A percentile compares a stretch with the other conserved stretches of the same genome.
Conservation (phyloP, 1,140 invertebrate species). For the Nymphalis io region DNA sequence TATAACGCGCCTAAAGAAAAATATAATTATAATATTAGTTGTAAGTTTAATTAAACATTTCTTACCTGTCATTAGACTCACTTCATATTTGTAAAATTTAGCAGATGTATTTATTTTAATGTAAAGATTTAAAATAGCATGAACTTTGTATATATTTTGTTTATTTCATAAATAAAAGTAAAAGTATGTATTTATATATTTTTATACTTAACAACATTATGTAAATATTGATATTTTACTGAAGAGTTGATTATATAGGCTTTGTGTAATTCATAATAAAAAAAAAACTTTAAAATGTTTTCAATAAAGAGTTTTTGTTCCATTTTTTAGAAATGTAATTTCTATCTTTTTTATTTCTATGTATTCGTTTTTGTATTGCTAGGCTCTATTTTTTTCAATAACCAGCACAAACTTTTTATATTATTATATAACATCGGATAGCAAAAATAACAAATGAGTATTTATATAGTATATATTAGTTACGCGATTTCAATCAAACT, state of each 20-base stretch:
- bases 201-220: background rate
- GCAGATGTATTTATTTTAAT: background rate
- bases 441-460: background rate
- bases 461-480: background rate
- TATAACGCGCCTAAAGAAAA: background rate
- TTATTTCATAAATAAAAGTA: background rate
- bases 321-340: background rate
- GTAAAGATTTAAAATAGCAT: background rate
- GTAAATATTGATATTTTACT: constrained; percentile 1
- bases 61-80: background rate
- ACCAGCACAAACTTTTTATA: background rate
- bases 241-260: background rate
- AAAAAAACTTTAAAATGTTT: background rate
- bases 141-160: background rate
- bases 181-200: background rate
- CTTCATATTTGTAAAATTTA: background rate
- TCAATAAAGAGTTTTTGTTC: background rate
- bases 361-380: background rate
- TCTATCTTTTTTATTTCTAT: background rate
- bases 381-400: background rate
- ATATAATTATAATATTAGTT: background rate
- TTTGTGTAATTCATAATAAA: background rate
- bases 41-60: background rate
- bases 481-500: background rate
- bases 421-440: background rate